A percentile compares a stretch with the other conserved stretches of the same genome.
Evolutionary conservation across 2,113 vertebrate species (phyloP).

Genomic region (Numenius arquata): DNA sequence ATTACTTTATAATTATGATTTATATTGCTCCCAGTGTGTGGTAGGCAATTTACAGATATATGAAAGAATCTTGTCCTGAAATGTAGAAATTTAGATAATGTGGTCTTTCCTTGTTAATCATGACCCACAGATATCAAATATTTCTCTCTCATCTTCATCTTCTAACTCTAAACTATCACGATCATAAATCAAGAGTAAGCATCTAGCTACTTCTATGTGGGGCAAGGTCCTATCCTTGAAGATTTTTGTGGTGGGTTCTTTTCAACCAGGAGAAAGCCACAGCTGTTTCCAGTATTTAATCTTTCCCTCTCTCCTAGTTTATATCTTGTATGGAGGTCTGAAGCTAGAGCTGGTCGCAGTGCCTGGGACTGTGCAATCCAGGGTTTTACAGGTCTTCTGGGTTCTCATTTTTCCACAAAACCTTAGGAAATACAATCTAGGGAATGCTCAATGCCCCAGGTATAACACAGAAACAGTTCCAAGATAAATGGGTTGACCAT

Average conservation of each 20-base stretch:
- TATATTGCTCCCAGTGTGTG: constrained; percentile 50
- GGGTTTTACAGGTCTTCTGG: not conserved
- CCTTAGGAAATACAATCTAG: not conserved
- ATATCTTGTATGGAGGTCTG: not conserved
- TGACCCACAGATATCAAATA: constrained; percentile 14
- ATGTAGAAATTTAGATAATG: constrained; percentile 48
- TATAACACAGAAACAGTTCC: not conserved
- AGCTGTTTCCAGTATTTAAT: not conserved
- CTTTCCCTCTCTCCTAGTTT: not conserved
- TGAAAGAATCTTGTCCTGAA: constrained; percentile 39
- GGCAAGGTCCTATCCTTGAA: not conserved
- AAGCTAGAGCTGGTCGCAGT: not conserved
- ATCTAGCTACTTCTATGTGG: not conserved
- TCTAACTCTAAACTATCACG: not conserved
- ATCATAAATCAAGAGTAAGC: not conserved
- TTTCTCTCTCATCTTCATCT: not conserved
- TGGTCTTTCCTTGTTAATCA: constrained; percentile 20
- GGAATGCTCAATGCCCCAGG: not conserved
- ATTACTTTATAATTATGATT: constrained; percentile 65
- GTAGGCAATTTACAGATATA: constrained; percentile 48
- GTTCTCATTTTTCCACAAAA: not conserved
- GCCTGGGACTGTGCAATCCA: not conserved
- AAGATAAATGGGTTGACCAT: not conserved
- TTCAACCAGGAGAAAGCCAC: not conserved
- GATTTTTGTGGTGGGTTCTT: not conserved